Percentiles rank a stretch among this genome's conserved stretches.
Evolutionary conservation across 2,888 invertebrate genomes (phyloP).

Genomic region (Xanthorhoe designata): DNA sequence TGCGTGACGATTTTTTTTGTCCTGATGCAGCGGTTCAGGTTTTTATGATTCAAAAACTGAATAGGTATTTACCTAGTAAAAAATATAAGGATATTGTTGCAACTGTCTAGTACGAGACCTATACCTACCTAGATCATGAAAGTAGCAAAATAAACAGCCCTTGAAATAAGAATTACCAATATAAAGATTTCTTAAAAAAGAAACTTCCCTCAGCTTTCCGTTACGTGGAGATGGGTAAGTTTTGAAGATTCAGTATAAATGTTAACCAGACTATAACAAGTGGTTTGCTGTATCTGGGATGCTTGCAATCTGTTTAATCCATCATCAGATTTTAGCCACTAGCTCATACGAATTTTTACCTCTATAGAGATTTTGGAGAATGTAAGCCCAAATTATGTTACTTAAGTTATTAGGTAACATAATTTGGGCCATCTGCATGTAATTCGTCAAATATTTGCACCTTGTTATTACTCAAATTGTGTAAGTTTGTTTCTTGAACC

Average conservation of each 20-base stretch:
- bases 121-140: not conserved
- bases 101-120: not conserved
- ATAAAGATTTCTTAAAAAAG: conserved; percentile 8
- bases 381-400: too few species aligned
- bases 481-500: too few species aligned
- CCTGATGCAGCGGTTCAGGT: not conserved
- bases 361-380: too few species aligned
- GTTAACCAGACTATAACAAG: not conserved
- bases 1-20: not conserved
- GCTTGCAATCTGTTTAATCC: not conserved
- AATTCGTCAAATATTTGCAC: not conserved
- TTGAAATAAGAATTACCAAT: not conserved
- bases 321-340: too few species aligned
- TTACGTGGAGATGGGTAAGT: conserved; percentile 26
- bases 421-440: not conserved
- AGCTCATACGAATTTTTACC: too few species aligned
- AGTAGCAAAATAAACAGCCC: not conserved
- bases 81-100: not conserved
- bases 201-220: conserved; percentile 19
- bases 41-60: not conserved
- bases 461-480: too few species aligned
- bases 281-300: not conserved
- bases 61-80: not conserved
- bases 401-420: too few species aligned
- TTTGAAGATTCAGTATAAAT: not conserved